These are phyloP conservation scores for Crematogaster levior DNA, from an alignment of 2,888 invertebrate genomes.

Conservation along the genomic window DNA sequence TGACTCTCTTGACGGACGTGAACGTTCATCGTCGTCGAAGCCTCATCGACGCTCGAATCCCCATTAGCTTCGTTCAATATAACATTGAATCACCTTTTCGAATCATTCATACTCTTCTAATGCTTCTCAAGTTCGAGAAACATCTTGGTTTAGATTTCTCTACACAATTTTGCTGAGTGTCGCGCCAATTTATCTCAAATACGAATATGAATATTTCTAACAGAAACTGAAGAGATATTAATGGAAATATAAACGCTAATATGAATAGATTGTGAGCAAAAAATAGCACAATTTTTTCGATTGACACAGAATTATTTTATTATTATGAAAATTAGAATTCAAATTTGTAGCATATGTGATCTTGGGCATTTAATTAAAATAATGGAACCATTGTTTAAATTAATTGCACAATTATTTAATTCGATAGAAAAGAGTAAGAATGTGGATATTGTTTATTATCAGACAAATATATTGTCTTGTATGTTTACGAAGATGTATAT, in stretches of 20 bases:
- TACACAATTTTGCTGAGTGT: not conserved
- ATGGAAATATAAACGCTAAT: not conserved
- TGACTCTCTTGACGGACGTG: slow-evolving; percentile 75
- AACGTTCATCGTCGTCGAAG: slow-evolving; percentile 79
- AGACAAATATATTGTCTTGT: slow-evolving; percentile 6
- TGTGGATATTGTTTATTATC: not conserved
- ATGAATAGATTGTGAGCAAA: not conserved
- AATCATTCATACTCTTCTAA: not conserved
- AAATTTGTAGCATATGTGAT: not conserved
- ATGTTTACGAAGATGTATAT: slow-evolving; percentile 47
- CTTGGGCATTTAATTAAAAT: not conserved
- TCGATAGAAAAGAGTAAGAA: not conserved
- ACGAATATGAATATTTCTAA: not conserved
- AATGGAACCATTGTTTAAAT: not conserved
- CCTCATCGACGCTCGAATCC: slow-evolving; percentile 81
- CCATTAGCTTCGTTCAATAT: slow-evolving; percentile 69
- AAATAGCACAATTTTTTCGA: not conserved
- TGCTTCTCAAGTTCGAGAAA: not conserved
- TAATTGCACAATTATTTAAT: not conserved
- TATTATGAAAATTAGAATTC: not conserved
- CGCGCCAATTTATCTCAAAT: not conserved
- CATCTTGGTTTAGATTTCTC: not conserved
- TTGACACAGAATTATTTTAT: not conserved
- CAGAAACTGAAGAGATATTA: not conserved
- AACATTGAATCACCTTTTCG: slow-evolving; percentile 65